Conservation (phyloP, 2,113 vertebrate genomes). For the Taurulus bubalis region DNA sequence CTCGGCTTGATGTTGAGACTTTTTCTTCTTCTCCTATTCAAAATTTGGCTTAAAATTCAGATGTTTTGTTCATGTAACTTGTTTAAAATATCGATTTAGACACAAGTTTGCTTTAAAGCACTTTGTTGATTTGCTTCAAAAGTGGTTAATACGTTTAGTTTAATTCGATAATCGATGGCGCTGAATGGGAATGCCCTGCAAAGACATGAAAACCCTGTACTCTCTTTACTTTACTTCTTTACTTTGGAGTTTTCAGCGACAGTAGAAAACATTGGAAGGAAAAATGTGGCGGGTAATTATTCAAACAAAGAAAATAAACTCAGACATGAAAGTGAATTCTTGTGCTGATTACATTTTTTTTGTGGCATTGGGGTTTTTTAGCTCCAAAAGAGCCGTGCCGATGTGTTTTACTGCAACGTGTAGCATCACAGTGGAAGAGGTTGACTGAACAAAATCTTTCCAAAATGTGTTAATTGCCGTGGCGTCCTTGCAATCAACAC, state of each 20-base stretch:
- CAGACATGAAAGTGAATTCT: not conserved
- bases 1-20: not conserved
- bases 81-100: not conserved
- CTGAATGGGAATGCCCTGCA: not conserved
- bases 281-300: not conserved
- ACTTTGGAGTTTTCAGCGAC: not conserved
- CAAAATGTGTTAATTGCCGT: constrained; percentile 20
- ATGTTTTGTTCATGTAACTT: not conserved
- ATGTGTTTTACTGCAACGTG: not conserved
- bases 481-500: not conserved
- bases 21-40: not conserved
- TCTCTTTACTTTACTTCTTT: not conserved
- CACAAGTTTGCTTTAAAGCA: not conserved
- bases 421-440: not conserved
- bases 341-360: too few species aligned
- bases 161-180: not conserved
- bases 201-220: not conserved
- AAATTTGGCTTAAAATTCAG: not conserved
- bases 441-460: not conserved
- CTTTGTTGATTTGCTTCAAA: constrained; percentile 21
- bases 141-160: not conserved
- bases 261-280: not conserved
- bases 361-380: not conserved
- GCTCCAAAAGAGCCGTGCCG: not conserved
- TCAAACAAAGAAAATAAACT: constrained; percentile 17